Evolutionary conservation across 2,797 vertebrate genomes (phyloP), one percentile per base, ranked within the genome.

Genomic region (Megalops cyprinoides): DNA sequence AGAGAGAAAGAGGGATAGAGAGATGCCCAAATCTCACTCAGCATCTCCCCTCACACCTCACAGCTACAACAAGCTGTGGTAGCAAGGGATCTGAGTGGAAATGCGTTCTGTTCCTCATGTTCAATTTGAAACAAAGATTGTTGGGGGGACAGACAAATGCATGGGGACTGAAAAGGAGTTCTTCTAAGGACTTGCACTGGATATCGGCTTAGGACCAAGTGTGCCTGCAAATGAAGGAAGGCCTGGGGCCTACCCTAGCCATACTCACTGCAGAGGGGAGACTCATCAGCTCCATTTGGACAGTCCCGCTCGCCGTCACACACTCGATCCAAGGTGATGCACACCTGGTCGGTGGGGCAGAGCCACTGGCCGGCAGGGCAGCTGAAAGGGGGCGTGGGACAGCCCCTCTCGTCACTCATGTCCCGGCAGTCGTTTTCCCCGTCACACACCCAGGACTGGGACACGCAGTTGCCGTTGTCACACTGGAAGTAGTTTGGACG

Each of bases 261-360:
- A 49, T 85, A 96, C 97, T 97, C 92, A 99, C 97, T 99, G 94
- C 97, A 99, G 87, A 97, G 77, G 0, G 97, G 97, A n/a, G 97
- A 99, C 88, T 99, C 97, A 46, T 99, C 97, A 9, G 95, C 97
- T 91, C 97, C 97, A 55, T 96, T 94, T 12, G 97, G 97, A 82
- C 97, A 99, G 84, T 99, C 96, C 3, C 91, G 91, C 86, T 93
- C 81, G 76, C 94, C 94, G 71, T 99, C 90, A 87, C 97, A 99
- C 79, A 99, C 92, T 87, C 92, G 94, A 87, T 92, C 95, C 85
- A 96, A 84, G 83, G 94, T 90, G 77, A 99, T 95, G 91, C 97
- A 99, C 84, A 94, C 51, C 84, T 91, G 95, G 85, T 95, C 91
- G 25, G 95, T 95, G 0, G 96, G 96, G 75, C 97, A 99, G 79